A percentile compares a stretch with the other conserved stretches of the same genome.
phyloP scores from a whole-genome alignment of 2,113 vertebrate species.

The Herpetotheres cachinnans region DNA sequence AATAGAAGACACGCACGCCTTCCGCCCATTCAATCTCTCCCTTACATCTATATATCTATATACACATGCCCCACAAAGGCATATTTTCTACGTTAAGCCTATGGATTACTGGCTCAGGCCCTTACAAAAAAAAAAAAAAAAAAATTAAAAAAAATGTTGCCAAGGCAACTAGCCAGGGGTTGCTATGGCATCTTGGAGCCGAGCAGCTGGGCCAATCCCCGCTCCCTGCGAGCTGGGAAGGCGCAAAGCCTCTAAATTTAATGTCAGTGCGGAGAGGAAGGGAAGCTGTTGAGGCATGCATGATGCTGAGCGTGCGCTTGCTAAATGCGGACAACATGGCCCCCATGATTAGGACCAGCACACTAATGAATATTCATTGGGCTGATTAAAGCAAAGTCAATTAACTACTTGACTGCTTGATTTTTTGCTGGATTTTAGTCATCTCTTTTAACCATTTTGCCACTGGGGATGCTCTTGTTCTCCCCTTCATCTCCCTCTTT shows the following conservation, averaged over 20 bases:
- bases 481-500: conserved; percentile 9
- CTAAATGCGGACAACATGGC: conserved; percentile 68
- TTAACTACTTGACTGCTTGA: conserved; percentile 79
- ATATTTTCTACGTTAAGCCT: conserved; percentile 70
- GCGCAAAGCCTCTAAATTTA: conserved; percentile 83
- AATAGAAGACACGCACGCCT: not conserved
- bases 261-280: conserved; percentile 84
- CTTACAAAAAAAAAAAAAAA: conserved; percentile 60
- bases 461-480: conserved; percentile 40
- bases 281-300: conserved; percentile 85
- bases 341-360: conserved; percentile 71
- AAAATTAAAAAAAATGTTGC: conserved; percentile 78
- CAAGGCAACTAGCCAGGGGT: conserved; percentile 95
- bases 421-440: conserved; percentile 64
- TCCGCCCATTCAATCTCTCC: conserved; percentile 48
- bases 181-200: conserved; percentile 96
- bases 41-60: conserved; percentile 47
- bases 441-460: conserved; percentile 70
- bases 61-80: conserved; percentile 56
- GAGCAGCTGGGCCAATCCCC: conserved; percentile 95
- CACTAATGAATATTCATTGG: conserved; percentile 82
- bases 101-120: conserved; percentile 88
- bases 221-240: conserved; percentile 85
- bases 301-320: conserved; percentile 72
- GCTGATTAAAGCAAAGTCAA: conserved; percentile 79